A percentile compares a stretch with the other conserved stretches of the same genome.
Evolutionary conservation across 2,113 vertebrate species (phyloP).

Genomic region (Lophotis ruficrista): DNA sequence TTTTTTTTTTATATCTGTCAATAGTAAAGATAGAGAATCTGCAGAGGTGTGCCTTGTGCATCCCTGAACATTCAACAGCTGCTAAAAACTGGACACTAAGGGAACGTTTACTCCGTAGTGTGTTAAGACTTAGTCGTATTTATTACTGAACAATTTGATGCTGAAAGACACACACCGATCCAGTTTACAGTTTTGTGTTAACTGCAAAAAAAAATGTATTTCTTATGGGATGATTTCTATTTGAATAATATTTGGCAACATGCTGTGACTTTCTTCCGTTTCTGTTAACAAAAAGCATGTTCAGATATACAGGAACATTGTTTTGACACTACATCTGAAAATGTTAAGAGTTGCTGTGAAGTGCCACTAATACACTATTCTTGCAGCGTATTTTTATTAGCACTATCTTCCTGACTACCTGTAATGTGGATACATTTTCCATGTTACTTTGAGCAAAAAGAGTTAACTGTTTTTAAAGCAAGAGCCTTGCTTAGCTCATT

Average conservation of each 20-base stretch:
- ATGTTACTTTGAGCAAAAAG: constrained; percentile 37
- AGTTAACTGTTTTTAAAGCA: constrained; percentile 46
- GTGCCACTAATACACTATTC: constrained; percentile 57
- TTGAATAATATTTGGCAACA: constrained; percentile 37
- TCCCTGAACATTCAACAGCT: constrained; percentile 79
- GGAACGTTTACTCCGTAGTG: constrained; percentile 67
- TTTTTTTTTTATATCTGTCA: constrained; percentile 71
- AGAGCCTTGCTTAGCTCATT: constrained; percentile 29
- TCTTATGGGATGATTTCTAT: constrained; percentile 29
- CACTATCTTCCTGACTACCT: constrained; percentile 40
- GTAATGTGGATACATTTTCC: background rate
- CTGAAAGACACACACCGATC: constrained; percentile 68
- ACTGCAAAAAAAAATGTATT: constrained; percentile 50
- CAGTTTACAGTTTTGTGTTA: constrained; percentile 63
- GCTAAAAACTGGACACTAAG: constrained; percentile 75
- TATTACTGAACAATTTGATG: constrained; percentile 79
- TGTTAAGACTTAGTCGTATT: constrained; percentile 72
- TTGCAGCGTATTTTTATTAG: constrained; percentile 57
- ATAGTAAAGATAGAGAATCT: constrained; percentile 76
- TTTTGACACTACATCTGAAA: constrained; percentile 66
- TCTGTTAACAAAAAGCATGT: constrained; percentile 9
- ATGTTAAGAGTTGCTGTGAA: constrained; percentile 57
- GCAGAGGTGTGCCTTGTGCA: constrained; percentile 81
- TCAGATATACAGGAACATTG: background rate
- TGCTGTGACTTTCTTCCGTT: constrained; percentile 56